Percentiles rank a stretch among this genome's conserved stretches.
Conservation (phyloP, 30 jellyfish, hydroid and myxozoan species). For the Chironex yamaguchii region DNA sequence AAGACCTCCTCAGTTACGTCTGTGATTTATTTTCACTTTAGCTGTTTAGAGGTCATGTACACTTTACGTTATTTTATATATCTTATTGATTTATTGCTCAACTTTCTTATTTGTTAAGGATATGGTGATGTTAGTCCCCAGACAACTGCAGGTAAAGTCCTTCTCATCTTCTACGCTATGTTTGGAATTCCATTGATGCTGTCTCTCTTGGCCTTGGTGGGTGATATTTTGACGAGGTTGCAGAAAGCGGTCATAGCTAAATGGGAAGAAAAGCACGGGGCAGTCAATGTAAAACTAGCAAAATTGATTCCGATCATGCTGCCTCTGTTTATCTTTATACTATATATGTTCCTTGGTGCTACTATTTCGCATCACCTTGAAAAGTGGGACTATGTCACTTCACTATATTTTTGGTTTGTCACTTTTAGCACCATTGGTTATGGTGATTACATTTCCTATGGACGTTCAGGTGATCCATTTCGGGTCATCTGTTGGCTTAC, state of each 20-base stretch:
- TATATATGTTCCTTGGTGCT: not conserved
- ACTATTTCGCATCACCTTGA: not conserved
- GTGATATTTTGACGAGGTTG: slow-evolving; percentile 23
- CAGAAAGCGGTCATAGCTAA: too few species aligned
- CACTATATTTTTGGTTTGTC: not conserved
- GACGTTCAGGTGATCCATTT: not conserved
- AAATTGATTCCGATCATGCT: not conserved
- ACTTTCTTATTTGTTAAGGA: not conserved
- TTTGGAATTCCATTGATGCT: slow-evolving; percentile 52
- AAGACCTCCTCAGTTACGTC: too few species aligned
- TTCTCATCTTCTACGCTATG: slow-evolving; percentile 10
- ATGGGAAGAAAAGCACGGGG: too few species aligned
- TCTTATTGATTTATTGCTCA: too few species aligned
- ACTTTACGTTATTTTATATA: too few species aligned
- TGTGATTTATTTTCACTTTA: too few species aligned
- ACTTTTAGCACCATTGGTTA: not conserved
- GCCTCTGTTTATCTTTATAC: not conserved
- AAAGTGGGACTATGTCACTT: not conserved
- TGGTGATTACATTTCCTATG: not conserved
- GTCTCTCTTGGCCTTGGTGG: slow-evolving; percentile 40
- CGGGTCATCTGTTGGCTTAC: not conserved
- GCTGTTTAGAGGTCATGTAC: too few species aligned
- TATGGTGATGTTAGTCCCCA: slow-evolving; percentile 46
- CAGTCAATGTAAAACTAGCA: too few species aligned
- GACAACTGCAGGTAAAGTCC: not conserved